These are phyloP conservation scores for Enchytraeus crypticus DNA, from an alignment of 2,888 invertebrate species.

Conservation along the genomic window DNA sequence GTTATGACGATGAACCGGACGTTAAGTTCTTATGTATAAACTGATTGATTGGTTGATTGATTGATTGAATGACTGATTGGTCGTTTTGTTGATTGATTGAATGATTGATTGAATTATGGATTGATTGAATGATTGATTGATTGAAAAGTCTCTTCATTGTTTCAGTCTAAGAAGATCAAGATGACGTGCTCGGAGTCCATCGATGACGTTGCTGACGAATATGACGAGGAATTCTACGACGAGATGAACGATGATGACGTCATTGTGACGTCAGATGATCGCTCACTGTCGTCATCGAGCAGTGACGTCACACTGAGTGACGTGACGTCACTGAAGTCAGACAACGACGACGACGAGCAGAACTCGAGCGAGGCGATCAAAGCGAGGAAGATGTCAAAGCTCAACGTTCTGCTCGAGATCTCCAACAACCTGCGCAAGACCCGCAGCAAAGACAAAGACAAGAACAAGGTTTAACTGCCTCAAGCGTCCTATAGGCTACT, in stretches of 20 bases:
- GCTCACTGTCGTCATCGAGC: not conserved
- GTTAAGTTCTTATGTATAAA: too few species aligned
- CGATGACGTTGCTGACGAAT: conserved; percentile 25
- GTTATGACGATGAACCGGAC: too few species aligned
- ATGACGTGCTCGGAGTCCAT: not conserved
- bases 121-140: too few species aligned
- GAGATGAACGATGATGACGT: conserved; percentile 23
- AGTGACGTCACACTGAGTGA: not conserved
- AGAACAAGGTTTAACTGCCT: conserved; percentile 1
- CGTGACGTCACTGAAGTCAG: conserved; percentile 2
- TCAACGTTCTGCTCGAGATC: conserved; percentile 3
- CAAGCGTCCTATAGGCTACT: not conserved
- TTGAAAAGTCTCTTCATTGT: too few species aligned
- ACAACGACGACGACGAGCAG: conserved; percentile 13
- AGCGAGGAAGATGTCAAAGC: conserved; percentile 6
- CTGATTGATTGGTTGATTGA: too few species aligned
- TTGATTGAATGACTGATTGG: too few species aligned
- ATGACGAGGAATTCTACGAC: conserved; percentile 24
- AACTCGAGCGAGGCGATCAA: conserved; percentile 8
- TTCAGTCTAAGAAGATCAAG: conserved; percentile 24
- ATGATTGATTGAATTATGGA: too few species aligned
- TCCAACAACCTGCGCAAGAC: conserved; percentile 3
- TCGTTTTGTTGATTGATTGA: too few species aligned
- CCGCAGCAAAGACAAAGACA: conserved; percentile 9
- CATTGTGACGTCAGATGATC: conserved; percentile 6